A percentile compares a stretch with the other conserved stretches of the same genome.
phyloP scores from a whole-genome alignment of 2,888 invertebrate genomes.

The Archips crataeganus region DNA sequence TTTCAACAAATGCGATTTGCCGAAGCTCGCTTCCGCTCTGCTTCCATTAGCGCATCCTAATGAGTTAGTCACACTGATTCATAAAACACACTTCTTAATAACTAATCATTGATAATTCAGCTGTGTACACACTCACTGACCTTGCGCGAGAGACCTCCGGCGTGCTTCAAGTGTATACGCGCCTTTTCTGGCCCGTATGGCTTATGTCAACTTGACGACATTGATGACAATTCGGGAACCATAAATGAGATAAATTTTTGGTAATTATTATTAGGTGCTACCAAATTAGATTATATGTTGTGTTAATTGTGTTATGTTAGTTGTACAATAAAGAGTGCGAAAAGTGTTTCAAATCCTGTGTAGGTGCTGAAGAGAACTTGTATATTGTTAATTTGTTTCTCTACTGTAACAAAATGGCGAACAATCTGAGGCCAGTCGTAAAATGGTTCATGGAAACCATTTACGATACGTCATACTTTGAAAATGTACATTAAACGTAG shows the following conservation, averaged over 20 bases:
- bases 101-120: background rate
- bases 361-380: too few relatives aligned
- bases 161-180: background rate
- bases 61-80: slow-evolving; percentile 3
- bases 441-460: background rate
- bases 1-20: background rate
- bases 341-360: too few relatives aligned
- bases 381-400: background rate
- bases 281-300: too few relatives aligned
- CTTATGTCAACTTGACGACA: too few relatives aligned
- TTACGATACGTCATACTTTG: slow-evolving; percentile 3
- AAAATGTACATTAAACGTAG: slow-evolving; percentile 8
- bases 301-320: too few relatives aligned
- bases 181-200: background rate
- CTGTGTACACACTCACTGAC: background rate
- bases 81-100: background rate
- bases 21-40: too few relatives aligned
- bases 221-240: too few relatives aligned
- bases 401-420: background rate
- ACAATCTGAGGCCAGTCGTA: slow-evolving; percentile 1
- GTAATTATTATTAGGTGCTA: too few relatives aligned
- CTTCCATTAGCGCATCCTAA: background rate
- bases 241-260: too few relatives aligned
- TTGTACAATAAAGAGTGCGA: too few relatives aligned
- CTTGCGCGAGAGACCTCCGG: background rate